phyloP scores from a whole-genome alignment of 35 echinoderm and acorn worm genomes.

The Ptychodera flava region DNA sequence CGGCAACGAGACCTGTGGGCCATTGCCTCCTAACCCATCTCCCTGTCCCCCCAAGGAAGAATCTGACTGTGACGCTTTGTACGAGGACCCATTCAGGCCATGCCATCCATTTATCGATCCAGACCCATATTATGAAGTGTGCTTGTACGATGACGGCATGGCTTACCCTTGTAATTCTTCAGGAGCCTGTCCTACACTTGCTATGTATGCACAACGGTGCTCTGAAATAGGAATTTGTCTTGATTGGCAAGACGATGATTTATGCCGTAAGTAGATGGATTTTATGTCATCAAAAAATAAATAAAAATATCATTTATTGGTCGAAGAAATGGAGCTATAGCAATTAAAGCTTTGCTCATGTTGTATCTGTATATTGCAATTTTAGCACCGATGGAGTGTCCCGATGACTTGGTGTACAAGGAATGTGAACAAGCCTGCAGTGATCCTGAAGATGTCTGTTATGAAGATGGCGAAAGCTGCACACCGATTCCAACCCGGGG shows the following conservation, averaged over 20 bases:
- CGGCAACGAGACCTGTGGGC: not conserved
- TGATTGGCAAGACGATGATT: not conserved
- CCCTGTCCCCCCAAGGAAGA: not conserved
- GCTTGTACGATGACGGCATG: constrained; percentile 14
- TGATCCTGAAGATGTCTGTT: not conserved
- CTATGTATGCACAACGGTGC: not conserved
- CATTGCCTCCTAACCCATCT: not conserved
- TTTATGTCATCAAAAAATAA: too few relatives aligned
- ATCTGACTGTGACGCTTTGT: constrained; percentile 41
- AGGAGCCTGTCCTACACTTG: not conserved
- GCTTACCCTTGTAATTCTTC: not conserved
- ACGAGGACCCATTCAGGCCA: not conserved
- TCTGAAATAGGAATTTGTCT: not conserved
- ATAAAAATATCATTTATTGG: too few relatives aligned
- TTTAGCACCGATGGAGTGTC: not conserved
- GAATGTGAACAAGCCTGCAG: not conserved
- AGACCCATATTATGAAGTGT: not conserved
- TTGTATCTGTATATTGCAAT: too few relatives aligned
- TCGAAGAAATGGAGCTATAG: too few relatives aligned
- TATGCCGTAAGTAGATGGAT: not conserved
- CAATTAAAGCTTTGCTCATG: too few relatives aligned
- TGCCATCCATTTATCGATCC: not conserved
- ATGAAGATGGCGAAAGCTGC: too few relatives aligned
- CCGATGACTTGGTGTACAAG: not conserved
- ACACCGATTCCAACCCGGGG: not conserved